These are phyloP conservation scores for Reticulitermes lucifugus DNA, from an alignment of 2,888 invertebrate species.

Conservation along the genomic window DNA sequence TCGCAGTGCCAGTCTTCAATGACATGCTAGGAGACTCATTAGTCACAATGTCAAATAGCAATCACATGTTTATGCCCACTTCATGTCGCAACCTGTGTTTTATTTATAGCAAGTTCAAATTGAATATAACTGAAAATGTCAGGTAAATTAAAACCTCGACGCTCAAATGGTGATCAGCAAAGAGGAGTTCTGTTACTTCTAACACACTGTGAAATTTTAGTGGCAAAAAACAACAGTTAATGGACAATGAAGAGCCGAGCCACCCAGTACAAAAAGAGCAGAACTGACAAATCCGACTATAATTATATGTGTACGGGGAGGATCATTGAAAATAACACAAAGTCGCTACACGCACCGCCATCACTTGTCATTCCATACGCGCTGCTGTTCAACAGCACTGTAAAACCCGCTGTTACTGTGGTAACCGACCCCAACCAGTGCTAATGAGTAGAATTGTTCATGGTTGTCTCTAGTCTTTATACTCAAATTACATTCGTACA, in stretches of 20 bases:
- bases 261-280: not conserved
- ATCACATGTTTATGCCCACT: not conserved
- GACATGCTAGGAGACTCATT: no score
- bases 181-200: not conserved
- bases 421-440: not conserved
- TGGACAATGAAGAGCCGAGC: conserved; percentile 5
- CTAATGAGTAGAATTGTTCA: not conserved
- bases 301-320: not conserved
- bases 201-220: conserved; percentile 2
- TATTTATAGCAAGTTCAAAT: not conserved
- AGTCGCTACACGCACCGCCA: not conserved
- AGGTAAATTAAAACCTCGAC: conserved; percentile 31
- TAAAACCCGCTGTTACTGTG: not conserved
- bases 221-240: conserved; percentile 21
- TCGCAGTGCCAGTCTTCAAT: no score
- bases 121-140: conserved; percentile 18
- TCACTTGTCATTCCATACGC: not conserved
- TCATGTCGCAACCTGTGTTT: not conserved
- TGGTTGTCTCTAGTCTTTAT: not conserved
- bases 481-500: not conserved
- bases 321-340: not conserved
- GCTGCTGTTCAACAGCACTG: not conserved
- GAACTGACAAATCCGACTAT: not conserved
- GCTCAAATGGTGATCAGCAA: conserved; percentile 17
- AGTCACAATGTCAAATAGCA: not conserved